Percentiles rank a stretch among this genome's conserved stretches.
Conservation (phyloP, 2,113 vertebrate genomes). For the Chinchilla lanigera region DNA sequence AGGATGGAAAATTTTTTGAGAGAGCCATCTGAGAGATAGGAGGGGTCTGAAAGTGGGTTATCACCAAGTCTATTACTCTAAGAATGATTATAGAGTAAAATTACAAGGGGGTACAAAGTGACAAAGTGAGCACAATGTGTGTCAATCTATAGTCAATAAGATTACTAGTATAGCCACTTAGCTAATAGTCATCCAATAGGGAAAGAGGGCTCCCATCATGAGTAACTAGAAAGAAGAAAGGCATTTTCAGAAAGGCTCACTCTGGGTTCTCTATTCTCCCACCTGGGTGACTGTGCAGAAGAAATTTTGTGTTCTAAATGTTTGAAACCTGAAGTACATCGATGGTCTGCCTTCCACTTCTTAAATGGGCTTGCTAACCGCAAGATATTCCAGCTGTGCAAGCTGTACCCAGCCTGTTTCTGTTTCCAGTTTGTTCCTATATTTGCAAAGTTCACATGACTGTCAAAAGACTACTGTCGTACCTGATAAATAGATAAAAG, state of each 20-base stretch:
- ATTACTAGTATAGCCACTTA: background rate
- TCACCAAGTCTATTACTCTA: background rate
- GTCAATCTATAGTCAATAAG: background rate
- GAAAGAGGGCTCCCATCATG: background rate
- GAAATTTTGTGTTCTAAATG: background rate
- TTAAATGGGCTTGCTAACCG: no score
- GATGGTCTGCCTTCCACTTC: no score
- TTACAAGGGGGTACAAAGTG: background rate
- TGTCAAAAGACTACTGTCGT: no score
- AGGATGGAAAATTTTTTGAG: background rate
- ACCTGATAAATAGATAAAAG: no score
- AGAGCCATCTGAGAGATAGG: background rate
- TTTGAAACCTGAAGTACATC: background rate
- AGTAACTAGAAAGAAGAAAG: background rate
- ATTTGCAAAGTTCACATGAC: no score
- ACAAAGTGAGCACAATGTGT: background rate
- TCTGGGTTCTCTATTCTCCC: background rate
- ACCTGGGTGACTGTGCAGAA: background rate
- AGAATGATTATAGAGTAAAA: background rate
- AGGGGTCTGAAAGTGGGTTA: background rate
- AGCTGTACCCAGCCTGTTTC: no score
- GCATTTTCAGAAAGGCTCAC: background rate
- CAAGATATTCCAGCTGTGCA: no score
- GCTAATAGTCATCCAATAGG: background rate
- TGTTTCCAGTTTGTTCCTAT: no score